Conservation (phyloP, 2,113 vertebrate species). For the Thalassoma bifasciatum region DNA sequence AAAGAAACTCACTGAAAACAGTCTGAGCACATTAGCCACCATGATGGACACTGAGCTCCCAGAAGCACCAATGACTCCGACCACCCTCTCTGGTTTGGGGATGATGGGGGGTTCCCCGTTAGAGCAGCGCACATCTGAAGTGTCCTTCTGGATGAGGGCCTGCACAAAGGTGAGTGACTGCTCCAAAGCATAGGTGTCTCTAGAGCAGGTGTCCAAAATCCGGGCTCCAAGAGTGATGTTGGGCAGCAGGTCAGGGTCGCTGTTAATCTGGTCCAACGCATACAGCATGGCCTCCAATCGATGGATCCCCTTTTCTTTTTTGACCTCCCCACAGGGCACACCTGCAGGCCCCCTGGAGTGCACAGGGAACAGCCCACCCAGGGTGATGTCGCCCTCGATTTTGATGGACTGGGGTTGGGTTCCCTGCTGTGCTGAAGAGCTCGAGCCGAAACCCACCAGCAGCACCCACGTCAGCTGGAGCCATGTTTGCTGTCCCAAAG, state of each 20-base stretch:
- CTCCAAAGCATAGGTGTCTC: conserved; percentile 93
- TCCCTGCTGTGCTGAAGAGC: conserved; percentile 65
- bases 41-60: conserved; percentile 92
- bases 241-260: conserved; percentile 88
- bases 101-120: conserved; percentile 87
- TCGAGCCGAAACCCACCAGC: conserved; percentile 50
- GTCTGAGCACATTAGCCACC: conserved; percentile 92
- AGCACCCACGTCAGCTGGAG: conserved; percentile 66
- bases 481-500: conserved; percentile 35
- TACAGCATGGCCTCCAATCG: conserved; percentile 94
- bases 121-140: conserved; percentile 85
- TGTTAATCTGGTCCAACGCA: conserved; percentile 92
- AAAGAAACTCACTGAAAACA: conserved; percentile 86
- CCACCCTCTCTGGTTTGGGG: conserved; percentile 87
- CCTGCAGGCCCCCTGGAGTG: conserved; percentile 89
- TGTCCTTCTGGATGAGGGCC: conserved; percentile 88
- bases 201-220: conserved; percentile 91
- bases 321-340: conserved; percentile 87
- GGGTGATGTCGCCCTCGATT: conserved; percentile 89
- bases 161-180: conserved; percentile 94
- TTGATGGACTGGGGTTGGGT: conserved; percentile 87
- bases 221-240: conserved; percentile 91
- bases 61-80: conserved; percentile 91
- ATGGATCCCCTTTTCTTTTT: conserved; percentile 93
- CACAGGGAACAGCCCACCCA: conserved; percentile 91